Percentiles rank a stretch among this genome's conserved stretches.
These are phyloP conservation scores for Meteorus sp. DNA, from an alignment of 1,140 invertebrate species.

Conservation along the genomic window DNA sequence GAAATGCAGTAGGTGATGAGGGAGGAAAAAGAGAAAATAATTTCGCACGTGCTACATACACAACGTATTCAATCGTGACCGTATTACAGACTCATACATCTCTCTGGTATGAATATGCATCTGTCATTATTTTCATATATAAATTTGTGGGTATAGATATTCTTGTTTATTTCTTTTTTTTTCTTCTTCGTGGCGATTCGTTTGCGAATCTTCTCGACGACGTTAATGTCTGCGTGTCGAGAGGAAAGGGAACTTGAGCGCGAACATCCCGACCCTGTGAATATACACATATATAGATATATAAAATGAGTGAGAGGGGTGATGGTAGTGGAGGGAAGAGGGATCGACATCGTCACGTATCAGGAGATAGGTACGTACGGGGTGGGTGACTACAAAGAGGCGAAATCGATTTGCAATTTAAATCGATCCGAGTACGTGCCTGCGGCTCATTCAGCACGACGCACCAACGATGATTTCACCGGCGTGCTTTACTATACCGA, in stretches of 20 bases:
- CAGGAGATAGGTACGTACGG: conserved; percentile 37
- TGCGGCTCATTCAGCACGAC: conserved; percentile 50
- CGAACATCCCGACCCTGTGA: neutral
- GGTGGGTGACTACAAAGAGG: conserved; percentile 57
- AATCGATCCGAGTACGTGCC: conserved; percentile 53
- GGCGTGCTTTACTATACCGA: neutral
- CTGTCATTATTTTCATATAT: neutral
- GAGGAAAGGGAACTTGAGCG: conserved; percentile 1
- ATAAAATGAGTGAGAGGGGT: neutral
- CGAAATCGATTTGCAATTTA: conserved; percentile 59
- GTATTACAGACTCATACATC: conserved; percentile 7
- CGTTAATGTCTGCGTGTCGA: conserved; percentile 1
- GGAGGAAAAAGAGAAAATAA: neutral
- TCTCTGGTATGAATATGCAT: neutral
- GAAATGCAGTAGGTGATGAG: no score
- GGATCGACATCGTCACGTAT: conserved; percentile 34
- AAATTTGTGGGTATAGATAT: no score
- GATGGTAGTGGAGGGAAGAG: neutral
- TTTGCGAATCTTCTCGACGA: conserved; percentile 8
- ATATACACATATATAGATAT: neutral
- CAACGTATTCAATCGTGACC: conserved; percentile 15
- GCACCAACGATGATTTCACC: conserved; percentile 49
- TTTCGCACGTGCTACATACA: neutral
- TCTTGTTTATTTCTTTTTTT: conserved; percentile 18
- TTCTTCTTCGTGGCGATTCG: no score